Conservation (phyloP, 2,888 invertebrate genomes). For the Clanis bilineata region DNA sequence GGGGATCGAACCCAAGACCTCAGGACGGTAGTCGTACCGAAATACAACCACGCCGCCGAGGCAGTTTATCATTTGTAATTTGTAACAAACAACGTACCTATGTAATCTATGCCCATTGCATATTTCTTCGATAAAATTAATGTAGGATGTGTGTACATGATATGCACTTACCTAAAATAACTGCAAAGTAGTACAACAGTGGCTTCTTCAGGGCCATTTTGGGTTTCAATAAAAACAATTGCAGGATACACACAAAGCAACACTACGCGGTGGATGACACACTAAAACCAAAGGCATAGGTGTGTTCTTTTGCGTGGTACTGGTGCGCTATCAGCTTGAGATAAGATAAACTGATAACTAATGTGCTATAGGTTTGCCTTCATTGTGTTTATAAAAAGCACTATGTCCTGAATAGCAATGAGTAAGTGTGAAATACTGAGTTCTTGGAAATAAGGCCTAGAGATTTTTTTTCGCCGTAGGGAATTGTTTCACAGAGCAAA, state of each 20-base stretch:
- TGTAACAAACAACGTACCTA: no score
- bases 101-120: no score
- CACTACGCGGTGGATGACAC: constrained; percentile 38
- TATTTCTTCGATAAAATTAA: not conserved
- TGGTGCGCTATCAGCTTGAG: constrained; percentile 61
- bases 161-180: constrained; percentile 71
- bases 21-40: no score
- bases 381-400: constrained; percentile 8
- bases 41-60: no score
- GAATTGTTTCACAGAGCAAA: no score
- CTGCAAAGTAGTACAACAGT: constrained; percentile 75
- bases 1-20: no score
- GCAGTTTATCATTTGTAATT: no score
- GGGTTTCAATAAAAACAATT: constrained; percentile 32
- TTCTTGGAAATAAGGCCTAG: not conserved
- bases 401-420: constrained; percentile 23
- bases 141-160: not conserved
- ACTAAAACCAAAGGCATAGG: constrained; percentile 50
- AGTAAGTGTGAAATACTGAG: not conserved
- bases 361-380: constrained; percentile 30
- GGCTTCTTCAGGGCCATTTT: constrained; percentile 71
- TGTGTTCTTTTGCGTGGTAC: constrained; percentile 47
- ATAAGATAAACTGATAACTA: constrained; percentile 72
- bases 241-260: constrained; percentile 33
- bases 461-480: not conserved